phyloP scores from a whole-genome alignment of 23 tunicate genomes.

The Trididemnum clinides region DNA sequence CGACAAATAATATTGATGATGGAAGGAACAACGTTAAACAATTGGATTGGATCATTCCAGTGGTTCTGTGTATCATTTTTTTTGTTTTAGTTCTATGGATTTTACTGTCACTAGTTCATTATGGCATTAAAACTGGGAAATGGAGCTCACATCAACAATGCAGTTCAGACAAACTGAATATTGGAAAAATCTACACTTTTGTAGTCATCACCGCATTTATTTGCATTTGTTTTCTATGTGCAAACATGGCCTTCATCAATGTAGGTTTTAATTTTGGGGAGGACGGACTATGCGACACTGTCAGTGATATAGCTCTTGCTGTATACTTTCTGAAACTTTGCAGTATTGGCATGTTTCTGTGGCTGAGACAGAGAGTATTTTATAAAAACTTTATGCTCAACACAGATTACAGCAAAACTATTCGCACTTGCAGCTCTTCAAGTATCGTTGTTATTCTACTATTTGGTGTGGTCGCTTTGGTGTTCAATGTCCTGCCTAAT shows the following conservation, averaged over 20 bases:
- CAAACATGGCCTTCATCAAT: background rate
- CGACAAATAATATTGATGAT: too few relatives aligned
- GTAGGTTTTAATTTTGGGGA: background rate
- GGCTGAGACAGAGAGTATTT: constrained; percentile 37
- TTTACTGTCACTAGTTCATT: background rate
- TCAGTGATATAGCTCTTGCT: background rate
- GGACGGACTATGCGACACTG: background rate
- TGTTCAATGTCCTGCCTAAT: background rate
- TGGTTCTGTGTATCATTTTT: background rate
- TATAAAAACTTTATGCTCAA: constrained; percentile 20
- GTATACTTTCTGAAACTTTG: background rate
- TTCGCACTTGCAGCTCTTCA: background rate
- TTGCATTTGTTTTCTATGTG: background rate
- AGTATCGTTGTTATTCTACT: background rate
- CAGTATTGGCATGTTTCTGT: background rate
- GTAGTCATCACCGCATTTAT: background rate
- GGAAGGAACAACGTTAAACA: background rate
- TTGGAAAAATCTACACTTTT: constrained; percentile 3
- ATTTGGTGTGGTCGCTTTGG: background rate
- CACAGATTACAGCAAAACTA: background rate
- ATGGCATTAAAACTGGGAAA: constrained; percentile 5
- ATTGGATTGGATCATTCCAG: background rate
- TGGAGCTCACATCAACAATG: background rate
- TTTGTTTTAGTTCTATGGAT: constrained; percentile 10
- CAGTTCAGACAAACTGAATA: background rate